phyloP scores from a whole-genome alignment of 2,888 invertebrate genomes.

The Cordilura impudica region DNA sequence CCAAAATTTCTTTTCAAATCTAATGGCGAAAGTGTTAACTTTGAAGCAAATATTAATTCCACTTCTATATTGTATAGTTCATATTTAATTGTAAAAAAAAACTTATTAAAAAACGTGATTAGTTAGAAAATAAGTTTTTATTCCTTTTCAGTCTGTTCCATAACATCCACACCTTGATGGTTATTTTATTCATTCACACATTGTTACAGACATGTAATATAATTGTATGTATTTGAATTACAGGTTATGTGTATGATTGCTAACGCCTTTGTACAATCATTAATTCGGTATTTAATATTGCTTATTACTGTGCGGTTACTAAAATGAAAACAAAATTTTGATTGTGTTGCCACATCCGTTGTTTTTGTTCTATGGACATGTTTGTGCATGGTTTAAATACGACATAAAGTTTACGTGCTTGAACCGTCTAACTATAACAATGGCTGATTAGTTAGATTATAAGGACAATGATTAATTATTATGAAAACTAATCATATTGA shows the following conservation, averaged over 20 bases:
- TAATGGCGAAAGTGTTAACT: too few species aligned
- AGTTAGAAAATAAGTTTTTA: too few species aligned
- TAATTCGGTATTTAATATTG: conserved; percentile 46
- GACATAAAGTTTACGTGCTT: neutral
- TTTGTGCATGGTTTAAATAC: neutral
- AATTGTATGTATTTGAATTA: neutral
- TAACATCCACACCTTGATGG: too few species aligned
- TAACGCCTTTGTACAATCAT: conserved; percentile 18
- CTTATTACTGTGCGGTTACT: conserved; percentile 37
- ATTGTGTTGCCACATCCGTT: conserved; percentile 45
- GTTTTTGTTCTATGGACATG: neutral
- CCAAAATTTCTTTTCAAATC: too few species aligned
- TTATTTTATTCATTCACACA: too few species aligned
- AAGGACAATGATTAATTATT: conserved; percentile 46
- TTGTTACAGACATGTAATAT: too few species aligned
- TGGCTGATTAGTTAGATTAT: conserved; percentile 17
- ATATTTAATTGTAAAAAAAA: too few species aligned
- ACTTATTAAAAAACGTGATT: too few species aligned
- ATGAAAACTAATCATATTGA: neutral
- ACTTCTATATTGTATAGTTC: too few species aligned
- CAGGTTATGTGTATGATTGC: neutral
- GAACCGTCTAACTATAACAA: neutral
- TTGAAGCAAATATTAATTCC: too few species aligned
- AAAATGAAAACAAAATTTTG: conserved; percentile 39
- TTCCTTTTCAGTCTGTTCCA: too few species aligned